Conservation (phyloP, 2,797 vertebrate genomes). For the Rhabdophis nuchalis region DNA sequence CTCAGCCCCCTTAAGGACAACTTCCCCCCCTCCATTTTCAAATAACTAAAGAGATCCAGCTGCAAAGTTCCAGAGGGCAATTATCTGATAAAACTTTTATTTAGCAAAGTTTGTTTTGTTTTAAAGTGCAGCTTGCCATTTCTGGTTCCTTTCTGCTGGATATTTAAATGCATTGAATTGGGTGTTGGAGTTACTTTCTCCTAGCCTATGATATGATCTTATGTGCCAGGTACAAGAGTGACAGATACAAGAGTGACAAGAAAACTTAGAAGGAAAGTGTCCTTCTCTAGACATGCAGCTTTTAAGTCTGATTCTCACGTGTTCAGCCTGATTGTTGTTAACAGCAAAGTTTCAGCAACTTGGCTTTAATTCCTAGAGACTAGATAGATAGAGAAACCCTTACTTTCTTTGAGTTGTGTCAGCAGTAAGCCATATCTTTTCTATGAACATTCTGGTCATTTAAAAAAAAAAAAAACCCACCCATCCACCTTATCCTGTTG, state of each 20-base stretch:
- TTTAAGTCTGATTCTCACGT: neutral
- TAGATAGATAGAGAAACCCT: neutral
- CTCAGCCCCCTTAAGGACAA: neutral
- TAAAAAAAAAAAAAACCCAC: neutral
- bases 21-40: neutral
- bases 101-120: neutral
- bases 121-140: neutral
- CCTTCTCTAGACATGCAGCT: neutral
- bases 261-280: neutral
- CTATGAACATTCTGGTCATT: neutral
- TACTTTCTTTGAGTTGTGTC: neutral
- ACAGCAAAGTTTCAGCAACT: neutral
- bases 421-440: neutral
- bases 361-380: neutral
- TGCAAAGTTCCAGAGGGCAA: neutral
- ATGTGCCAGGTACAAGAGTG: neutral
- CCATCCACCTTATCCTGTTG: neutral
- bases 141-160: neutral
- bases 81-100: neutral
- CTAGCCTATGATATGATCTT: neutral
- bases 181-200: neutral
- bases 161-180: neutral
- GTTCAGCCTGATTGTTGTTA: neutral
- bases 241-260: neutral
- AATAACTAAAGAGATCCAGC: neutral